Conservation (phyloP, 2,797 vertebrate genomes). For the Apodemus agrarius region DNA sequence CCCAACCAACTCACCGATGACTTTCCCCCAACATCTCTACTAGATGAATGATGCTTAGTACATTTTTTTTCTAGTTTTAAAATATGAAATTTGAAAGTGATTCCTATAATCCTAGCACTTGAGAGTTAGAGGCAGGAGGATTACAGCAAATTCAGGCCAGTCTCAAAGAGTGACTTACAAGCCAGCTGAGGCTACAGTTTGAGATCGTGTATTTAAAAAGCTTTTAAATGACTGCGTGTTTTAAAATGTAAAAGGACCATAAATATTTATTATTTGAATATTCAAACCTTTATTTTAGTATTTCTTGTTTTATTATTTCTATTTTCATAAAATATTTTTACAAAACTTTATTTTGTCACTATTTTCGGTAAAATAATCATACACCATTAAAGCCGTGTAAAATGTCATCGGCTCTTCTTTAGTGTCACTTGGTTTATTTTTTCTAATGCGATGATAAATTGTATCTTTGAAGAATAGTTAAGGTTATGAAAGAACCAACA, state of each 20-base stretch:
- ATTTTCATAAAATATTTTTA: neutral
- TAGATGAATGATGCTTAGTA: neutral
- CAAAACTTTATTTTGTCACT: neutral
- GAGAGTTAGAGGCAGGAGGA: too few species aligned
- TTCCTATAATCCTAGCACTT: neutral
- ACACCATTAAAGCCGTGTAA: neutral
- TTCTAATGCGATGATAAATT: neutral
- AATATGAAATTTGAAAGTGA: neutral
- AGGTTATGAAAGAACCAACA: neutral
- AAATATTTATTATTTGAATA: neutral
- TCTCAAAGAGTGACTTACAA: too few species aligned
- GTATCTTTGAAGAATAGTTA: neutral
- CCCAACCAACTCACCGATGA: fast-evolving
- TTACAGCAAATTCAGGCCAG: too few species aligned
- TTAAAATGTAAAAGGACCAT: neutral
- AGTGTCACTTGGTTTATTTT: neutral
- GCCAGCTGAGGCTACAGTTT: too few species aligned
- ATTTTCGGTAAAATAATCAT: conserved; percentile 16
- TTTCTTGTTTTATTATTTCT: neutral
- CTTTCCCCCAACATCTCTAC: neutral
- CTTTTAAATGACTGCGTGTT: too few species aligned
- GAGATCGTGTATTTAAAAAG: too few species aligned
- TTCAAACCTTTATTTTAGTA: neutral
- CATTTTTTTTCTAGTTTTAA: neutral
- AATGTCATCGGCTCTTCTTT: neutral